These are phyloP conservation scores for Bilobella aurantiaca DNA, from an alignment of 1,140 invertebrate genomes.

Conservation along the genomic window DNA sequence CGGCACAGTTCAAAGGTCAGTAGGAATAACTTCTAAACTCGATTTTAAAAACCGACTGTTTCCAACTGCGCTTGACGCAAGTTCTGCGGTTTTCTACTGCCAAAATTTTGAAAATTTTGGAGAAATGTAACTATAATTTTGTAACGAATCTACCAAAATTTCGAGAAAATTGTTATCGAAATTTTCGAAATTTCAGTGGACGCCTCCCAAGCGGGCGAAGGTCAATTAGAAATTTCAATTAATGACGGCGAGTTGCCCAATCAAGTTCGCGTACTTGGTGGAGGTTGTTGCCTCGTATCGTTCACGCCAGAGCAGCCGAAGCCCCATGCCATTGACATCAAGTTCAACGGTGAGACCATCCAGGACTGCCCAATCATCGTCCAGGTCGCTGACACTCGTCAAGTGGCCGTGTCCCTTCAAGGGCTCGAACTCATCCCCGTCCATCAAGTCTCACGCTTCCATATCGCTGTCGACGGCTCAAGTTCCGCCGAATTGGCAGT, in stretches of 20 bases:
- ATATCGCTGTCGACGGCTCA: constrained; percentile 75
- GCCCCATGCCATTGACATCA: constrained; percentile 91
- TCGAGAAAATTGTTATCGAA: too few relatives aligned
- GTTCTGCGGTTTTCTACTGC: too few relatives aligned
- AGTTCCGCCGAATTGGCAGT: constrained; percentile 74
- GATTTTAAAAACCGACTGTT: too few relatives aligned
- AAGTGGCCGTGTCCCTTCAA: constrained; percentile 63
- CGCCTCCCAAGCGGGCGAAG: constrained; percentile 89
- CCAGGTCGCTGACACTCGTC: constrained; percentile 65
- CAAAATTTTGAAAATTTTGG: too few relatives aligned
- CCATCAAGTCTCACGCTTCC: constrained; percentile 72
- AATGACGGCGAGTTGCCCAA: constrained; percentile 97
- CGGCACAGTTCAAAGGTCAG: constrained; percentile 81
- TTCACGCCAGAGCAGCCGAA: constrained; percentile 88
- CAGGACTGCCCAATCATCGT: constrained; percentile 82
- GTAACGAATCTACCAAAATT: too few relatives aligned
- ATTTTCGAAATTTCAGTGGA: constrained; percentile 59
- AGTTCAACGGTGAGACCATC: constrained; percentile 93
- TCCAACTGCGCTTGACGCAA: too few relatives aligned
- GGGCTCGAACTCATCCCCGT: constrained; percentile 80
- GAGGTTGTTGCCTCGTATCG: constrained; percentile 84
- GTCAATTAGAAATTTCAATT: constrained; percentile 93
- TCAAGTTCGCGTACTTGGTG: constrained; percentile 89
- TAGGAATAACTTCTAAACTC: too few relatives aligned
- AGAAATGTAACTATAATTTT: too few relatives aligned